phyloP scores from a whole-genome alignment of 2,797 vertebrate genomes.

The Anguilla pacifica region DNA sequence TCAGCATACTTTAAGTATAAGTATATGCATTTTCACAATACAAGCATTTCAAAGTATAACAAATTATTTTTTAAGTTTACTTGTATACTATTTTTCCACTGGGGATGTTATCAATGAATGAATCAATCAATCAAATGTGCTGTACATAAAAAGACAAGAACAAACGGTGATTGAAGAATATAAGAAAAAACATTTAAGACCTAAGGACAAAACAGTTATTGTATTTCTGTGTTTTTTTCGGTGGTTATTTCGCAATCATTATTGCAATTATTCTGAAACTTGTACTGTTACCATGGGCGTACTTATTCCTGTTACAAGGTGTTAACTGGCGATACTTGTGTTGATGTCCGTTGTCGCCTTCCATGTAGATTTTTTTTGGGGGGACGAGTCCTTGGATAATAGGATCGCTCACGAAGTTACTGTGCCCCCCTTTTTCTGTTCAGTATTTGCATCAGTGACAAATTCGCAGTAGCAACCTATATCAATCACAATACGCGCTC shows the following conservation, averaged over 20 bases:
- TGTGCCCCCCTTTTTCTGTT: constrained; percentile 12
- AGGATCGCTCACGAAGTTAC: not conserved
- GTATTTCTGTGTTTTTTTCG: not conserved
- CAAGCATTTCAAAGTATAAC: no score
- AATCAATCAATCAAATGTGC: no score
- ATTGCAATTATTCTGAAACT: constrained; percentile 50
- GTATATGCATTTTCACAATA: not conserved
- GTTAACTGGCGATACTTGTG: constrained; percentile 48
- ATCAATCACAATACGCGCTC: constrained; percentile 45
- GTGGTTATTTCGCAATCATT: constrained; percentile 43
- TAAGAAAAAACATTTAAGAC: no score
- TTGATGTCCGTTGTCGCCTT: constrained; percentile 38
- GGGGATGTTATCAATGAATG: not conserved
- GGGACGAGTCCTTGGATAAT: not conserved
- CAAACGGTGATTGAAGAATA: no score
- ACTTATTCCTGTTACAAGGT: constrained; percentile 40
- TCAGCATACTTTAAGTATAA: not conserved
- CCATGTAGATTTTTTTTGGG: constrained; percentile 12
- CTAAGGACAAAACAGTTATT: not conserved
- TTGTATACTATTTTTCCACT: no score
- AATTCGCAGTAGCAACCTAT: constrained; percentile 44
- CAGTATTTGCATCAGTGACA: constrained; percentile 54
- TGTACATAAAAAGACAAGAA: no score
- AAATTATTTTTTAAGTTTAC: no score
- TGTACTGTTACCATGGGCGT: constrained; percentile 42